Evolutionary conservation across 2,113 vertebrate genomes (phyloP).

Genomic region (Pantherophis guttatus): DNA sequence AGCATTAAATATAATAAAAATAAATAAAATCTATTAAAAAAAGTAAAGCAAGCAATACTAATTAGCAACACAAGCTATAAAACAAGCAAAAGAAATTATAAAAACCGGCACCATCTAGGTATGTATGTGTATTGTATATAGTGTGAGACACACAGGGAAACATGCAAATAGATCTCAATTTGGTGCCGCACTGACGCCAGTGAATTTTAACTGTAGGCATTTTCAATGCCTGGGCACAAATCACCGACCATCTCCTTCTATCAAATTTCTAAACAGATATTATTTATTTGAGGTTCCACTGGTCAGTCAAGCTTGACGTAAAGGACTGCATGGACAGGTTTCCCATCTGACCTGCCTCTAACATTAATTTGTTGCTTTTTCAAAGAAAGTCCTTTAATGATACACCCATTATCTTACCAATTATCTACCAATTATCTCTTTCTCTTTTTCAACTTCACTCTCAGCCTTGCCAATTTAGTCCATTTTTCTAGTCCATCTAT

Average conservation of each 20-base stretch:
- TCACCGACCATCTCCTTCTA: background rate
- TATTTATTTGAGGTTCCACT: background rate
- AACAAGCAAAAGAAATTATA: background rate
- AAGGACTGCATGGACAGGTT: background rate
- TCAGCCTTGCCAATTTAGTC: background rate
- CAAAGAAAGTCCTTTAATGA: background rate
- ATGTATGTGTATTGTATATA: background rate
- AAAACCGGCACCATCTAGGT: background rate
- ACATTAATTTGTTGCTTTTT: background rate
- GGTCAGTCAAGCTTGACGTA: background rate
- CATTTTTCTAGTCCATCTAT: background rate
- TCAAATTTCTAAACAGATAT: background rate
- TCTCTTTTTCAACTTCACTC: background rate
- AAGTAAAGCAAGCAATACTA: background rate
- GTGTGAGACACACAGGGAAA: background rate
- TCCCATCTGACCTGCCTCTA: background rate
- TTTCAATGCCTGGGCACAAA: background rate
- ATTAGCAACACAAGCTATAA: background rate
- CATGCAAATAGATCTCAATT: background rate
- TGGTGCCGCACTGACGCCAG: background rate
- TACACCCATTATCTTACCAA: background rate
- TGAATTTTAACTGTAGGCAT: background rate
- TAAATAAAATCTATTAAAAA: background rate
- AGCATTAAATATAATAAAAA: background rate
- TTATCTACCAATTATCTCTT: background rate